phyloP scores from a whole-genome alignment of 2,888 invertebrate species.

The Drosophila quinaria region DNA sequence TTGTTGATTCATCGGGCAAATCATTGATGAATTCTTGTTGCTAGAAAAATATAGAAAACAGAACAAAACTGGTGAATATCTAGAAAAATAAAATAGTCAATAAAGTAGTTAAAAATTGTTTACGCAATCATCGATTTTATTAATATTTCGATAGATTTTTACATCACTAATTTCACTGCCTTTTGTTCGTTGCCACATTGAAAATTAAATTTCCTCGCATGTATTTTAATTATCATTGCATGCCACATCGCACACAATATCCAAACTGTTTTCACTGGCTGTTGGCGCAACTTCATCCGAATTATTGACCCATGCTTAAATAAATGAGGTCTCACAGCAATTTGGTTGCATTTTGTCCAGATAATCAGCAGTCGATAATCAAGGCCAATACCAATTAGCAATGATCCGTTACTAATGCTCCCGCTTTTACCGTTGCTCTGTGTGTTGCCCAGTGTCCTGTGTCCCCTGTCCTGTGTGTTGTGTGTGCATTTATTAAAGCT shows the following conservation, averaged over 20 bases:
- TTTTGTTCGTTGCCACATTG: slow-evolving; percentile 6
- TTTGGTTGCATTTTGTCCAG: slow-evolving; percentile 18
- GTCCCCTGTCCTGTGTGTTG: not conserved
- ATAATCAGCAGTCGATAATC: slow-evolving; percentile 27
- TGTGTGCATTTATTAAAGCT: slow-evolving; percentile 25
- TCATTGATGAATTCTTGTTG: no score
- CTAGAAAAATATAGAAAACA: no score
- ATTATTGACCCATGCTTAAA: slow-evolving; percentile 3
- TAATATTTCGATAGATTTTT: not conserved
- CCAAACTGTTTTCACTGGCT: not conserved
- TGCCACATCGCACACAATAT: slow-evolving; percentile 31
- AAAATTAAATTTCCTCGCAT: slow-evolving; percentile 30
- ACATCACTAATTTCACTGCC: not conserved
- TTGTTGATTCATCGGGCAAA: no score
- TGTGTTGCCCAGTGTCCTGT: not conserved
- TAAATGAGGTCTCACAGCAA: slow-evolving; percentile 6
- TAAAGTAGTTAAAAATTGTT: no score
- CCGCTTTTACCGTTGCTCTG: not conserved
- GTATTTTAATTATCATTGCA: slow-evolving; percentile 52
- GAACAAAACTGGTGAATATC: no score
- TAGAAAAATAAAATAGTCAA: no score
- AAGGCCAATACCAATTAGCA: slow-evolving; percentile 42
- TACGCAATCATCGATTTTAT: no score
- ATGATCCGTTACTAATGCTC: slow-evolving; percentile 43
- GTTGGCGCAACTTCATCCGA: not conserved